These are phyloP conservation scores for Clamator glandarius DNA, from an alignment of 2,797 vertebrate species.

Conservation along the genomic window DNA sequence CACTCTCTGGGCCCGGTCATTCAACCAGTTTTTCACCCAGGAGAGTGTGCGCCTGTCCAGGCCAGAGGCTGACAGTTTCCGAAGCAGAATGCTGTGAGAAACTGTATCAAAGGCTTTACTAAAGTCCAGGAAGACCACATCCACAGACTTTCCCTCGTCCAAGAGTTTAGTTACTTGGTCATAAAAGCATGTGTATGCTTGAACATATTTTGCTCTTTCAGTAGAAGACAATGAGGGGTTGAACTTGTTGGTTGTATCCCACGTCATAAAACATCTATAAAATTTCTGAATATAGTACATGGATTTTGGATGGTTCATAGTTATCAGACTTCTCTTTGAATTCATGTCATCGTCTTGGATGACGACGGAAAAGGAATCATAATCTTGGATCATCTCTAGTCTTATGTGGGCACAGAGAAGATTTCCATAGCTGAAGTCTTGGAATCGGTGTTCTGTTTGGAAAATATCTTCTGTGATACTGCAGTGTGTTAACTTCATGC, in stretches of 20 bases:
- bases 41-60: too few relatives aligned
- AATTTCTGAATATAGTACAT: fast-evolving
- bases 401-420: background rate
- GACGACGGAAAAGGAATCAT: background rate
- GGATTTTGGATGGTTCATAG: background rate
- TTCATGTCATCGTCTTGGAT: background rate
- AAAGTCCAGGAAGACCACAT: too few relatives aligned
- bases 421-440: background rate
- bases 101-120: too few relatives aligned
- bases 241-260: background rate
- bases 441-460: slow-evolving; percentile 16
- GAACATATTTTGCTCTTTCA: background rate
- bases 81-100: too few relatives aligned
- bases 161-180: too few relatives aligned
- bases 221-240: background rate
- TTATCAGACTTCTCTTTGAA: background rate
- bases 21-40: too few relatives aligned
- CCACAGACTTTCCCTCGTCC: too few relatives aligned
- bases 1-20: too few relatives aligned
- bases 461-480: background rate
- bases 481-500: background rate
- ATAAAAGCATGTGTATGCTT: background rate
- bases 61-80: too few relatives aligned
- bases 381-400: background rate
- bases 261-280: background rate